These are phyloP conservation scores for Chaenogobius annularis DNA, from an alignment of 2,113 vertebrate species.

Conservation along the genomic window DNA sequence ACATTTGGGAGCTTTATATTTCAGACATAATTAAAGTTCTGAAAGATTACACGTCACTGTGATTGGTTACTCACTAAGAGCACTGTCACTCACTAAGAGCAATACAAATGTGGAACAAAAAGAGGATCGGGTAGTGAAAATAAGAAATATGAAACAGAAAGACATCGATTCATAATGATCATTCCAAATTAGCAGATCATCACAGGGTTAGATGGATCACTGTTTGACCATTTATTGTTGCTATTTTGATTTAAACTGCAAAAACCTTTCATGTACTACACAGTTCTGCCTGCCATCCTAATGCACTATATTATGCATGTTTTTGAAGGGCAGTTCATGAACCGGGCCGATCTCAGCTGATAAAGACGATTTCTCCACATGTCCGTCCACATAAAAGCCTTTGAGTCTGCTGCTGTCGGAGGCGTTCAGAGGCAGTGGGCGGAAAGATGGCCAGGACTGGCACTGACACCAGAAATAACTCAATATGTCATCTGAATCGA, in stretches of 20 bases:
- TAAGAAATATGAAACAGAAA: not conserved
- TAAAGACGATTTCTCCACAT: constrained; percentile 50
- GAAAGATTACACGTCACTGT: too few species aligned
- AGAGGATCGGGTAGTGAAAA: not conserved
- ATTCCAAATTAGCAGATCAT: not conserved
- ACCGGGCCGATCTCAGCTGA: constrained; percentile 58
- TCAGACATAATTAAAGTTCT: too few species aligned
- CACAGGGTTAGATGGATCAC: not conserved
- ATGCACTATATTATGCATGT: not conserved
- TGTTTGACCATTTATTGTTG: not conserved
- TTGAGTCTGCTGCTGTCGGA: constrained; percentile 41
- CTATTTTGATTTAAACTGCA: not conserved
- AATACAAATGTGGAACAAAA: not conserved
- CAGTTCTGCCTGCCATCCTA: not conserved
- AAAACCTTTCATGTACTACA: not conserved
- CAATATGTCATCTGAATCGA: constrained; percentile 59
- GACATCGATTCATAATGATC: not conserved
- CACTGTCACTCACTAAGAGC: too few species aligned
- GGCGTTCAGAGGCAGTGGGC: constrained; percentile 63
- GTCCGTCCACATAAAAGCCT: constrained; percentile 51
- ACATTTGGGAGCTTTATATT: too few species aligned
- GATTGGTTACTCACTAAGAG: too few species aligned
- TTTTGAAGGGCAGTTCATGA: constrained; percentile 35
- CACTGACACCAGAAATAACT: constrained; percentile 65
- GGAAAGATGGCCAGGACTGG: constrained; percentile 49